These are phyloP conservation scores for Lamproptera curius DNA, from an alignment of 2,888 invertebrate genomes.

Conservation along the genomic window DNA sequence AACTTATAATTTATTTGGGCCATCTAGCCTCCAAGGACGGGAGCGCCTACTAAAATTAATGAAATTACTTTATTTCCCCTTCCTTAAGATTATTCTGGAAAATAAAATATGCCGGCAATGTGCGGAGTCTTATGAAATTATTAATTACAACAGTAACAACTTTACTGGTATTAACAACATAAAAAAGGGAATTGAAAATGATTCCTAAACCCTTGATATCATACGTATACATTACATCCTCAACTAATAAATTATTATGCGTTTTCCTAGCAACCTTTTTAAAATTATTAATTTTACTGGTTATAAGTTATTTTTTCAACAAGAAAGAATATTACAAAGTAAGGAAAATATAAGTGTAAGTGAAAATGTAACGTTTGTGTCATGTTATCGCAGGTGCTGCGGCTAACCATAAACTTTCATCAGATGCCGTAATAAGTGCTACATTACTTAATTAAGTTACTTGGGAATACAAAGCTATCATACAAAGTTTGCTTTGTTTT, in stretches of 20 bases:
- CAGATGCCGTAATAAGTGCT: background rate
- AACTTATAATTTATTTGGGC: constrained; percentile 28
- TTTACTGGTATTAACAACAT: too few relatives aligned
- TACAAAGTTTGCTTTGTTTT: background rate
- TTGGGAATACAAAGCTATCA: background rate
- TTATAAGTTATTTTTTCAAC: too few relatives aligned
- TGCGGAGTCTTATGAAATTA: background rate
- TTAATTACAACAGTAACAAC: background rate
- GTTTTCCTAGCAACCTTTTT: too few relatives aligned
- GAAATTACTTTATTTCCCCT: constrained; percentile 26
- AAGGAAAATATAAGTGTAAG: too few relatives aligned
- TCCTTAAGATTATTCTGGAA: constrained; percentile 15
- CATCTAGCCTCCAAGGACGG: constrained; percentile 26
- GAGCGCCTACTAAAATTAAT: constrained; percentile 29
- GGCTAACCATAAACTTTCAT: background rate
- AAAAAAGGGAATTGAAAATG: too few relatives aligned
- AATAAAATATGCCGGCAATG: background rate
- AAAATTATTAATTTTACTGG: too few relatives aligned
- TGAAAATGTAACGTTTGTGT: too few relatives aligned
- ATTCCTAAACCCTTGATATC: too few relatives aligned
- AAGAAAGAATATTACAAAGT: too few relatives aligned
- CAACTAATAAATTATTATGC: too few relatives aligned
- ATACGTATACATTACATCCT: too few relatives aligned
- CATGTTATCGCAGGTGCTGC: constrained; percentile 1
- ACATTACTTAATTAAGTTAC: constrained; percentile 7